Conservation (phyloP, 1,140 invertebrate species). For the Antheraea pernyi region DNA sequence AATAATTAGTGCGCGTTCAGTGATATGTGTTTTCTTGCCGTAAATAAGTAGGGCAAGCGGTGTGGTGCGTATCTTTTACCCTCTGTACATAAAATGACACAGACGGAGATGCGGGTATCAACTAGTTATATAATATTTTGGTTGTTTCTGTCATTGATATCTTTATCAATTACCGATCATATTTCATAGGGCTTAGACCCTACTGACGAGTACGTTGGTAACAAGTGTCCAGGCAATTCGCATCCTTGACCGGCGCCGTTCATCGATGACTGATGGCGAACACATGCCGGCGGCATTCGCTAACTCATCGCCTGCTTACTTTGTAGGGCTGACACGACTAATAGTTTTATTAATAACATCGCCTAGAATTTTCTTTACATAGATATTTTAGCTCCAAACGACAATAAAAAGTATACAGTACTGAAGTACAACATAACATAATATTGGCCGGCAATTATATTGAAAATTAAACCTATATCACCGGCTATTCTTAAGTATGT, state of each 20-base stretch:
- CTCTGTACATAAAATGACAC: too few species aligned
- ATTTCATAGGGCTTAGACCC: background rate
- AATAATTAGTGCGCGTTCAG: too few species aligned
- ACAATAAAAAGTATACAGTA: too few species aligned
- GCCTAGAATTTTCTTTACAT: background rate
- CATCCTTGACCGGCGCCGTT: slow-evolving; percentile 60
- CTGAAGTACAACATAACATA: too few species aligned
- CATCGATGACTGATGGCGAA: slow-evolving; percentile 72
- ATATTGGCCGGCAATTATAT: too few species aligned
- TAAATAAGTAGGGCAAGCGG: too few species aligned
- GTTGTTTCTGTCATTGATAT: background rate
- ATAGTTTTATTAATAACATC: background rate
- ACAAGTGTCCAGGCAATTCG: slow-evolving; percentile 48
- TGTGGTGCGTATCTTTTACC: too few species aligned
- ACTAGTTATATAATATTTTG: too few species aligned
- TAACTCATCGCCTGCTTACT: slow-evolving; percentile 50
- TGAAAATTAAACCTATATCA: too few species aligned
- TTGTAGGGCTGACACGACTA: slow-evolving; percentile 33
- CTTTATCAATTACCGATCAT: background rate
- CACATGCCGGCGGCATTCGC: slow-evolving; percentile 56
- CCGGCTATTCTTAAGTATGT: too few species aligned
- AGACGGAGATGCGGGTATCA: too few species aligned
- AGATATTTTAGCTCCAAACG: background rate
- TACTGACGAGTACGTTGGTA: slow-evolving; percentile 15
- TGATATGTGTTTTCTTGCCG: too few species aligned